phyloP scores from a whole-genome alignment of 2,797 vertebrate genomes.

The Anguilla megastoma region DNA sequence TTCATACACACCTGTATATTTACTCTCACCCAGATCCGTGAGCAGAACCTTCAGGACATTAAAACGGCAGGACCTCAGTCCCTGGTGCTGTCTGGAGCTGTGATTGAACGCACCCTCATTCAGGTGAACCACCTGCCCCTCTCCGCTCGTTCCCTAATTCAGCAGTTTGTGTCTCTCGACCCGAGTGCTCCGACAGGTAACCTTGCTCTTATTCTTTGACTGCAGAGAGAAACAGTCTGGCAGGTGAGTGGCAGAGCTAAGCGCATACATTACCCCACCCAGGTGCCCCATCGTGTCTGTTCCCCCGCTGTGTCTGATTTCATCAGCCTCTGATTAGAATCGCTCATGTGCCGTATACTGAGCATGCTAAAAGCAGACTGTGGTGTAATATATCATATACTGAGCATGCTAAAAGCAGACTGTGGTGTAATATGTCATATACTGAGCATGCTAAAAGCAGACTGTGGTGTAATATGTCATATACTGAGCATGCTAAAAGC shows the following conservation, averaged over 20 bases:
- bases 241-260: conserved; percentile 82
- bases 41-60: conserved; percentile 97
- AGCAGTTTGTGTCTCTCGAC: conserved; percentile 35
- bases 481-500: not conserved
- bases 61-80: conserved; percentile 96
- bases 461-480: too few relatives aligned
- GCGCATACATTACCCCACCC: conserved; percentile 50
- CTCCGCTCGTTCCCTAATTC: not conserved
- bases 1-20: too few relatives aligned
- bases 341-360: too few relatives aligned
- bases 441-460: too few relatives aligned
- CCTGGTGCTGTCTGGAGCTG: conserved; percentile 85
- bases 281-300: conserved; percentile 4
- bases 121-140: conserved; percentile 80
- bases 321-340: not conserved
- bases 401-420: too few relatives aligned
- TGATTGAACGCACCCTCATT: conserved; percentile 84
- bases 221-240: conserved; percentile 79
- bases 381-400: too few relatives aligned
- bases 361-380: not conserved
- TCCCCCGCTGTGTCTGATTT: not conserved
- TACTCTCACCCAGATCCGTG: conserved; percentile 80
- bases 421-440: too few relatives aligned
- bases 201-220: conserved; percentile 75
- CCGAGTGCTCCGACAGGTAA: conserved; percentile 56